phyloP scores from a whole-genome alignment of 1,140 invertebrate genomes.

The Drosophila santomea region DNA sequence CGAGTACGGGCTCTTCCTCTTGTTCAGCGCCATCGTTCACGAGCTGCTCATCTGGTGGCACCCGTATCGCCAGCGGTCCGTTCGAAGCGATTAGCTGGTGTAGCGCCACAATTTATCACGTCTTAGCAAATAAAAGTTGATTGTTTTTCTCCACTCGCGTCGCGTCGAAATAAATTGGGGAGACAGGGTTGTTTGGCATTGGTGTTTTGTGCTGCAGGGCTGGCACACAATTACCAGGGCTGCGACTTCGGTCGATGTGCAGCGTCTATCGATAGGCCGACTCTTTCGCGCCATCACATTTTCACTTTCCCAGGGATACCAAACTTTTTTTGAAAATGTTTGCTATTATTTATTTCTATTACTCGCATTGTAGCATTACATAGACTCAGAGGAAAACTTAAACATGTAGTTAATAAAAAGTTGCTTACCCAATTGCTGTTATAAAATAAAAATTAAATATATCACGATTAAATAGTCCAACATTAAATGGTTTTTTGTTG shows the following conservation, averaged over 20 bases:
- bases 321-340: background rate
- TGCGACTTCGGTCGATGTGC: background rate
- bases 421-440: no score
- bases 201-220: background rate
- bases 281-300: background rate
- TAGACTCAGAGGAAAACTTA: no score
- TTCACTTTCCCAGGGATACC: background rate
- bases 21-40: conserved; percentile 55
- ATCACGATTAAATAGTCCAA: no score
- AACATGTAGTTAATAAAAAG: no score
- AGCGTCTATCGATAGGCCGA: background rate
- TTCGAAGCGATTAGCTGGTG: background rate
- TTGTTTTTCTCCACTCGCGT: conserved; percentile 17
- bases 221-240: background rate
- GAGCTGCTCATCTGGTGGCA: conserved; percentile 22
- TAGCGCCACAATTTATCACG: background rate
- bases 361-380: background rate
- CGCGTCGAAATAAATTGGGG: conserved; percentile 3
- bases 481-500: no score
- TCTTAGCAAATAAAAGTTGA: background rate
- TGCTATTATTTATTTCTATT: background rate
- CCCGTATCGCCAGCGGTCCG: background rate
- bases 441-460: no score
- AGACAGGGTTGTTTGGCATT: conserved; percentile 1
- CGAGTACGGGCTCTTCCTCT: conserved; percentile 32